These are phyloP conservation scores for Eurystomus gularis DNA, from an alignment of 2,113 vertebrate genomes.

Conservation along the genomic window DNA sequence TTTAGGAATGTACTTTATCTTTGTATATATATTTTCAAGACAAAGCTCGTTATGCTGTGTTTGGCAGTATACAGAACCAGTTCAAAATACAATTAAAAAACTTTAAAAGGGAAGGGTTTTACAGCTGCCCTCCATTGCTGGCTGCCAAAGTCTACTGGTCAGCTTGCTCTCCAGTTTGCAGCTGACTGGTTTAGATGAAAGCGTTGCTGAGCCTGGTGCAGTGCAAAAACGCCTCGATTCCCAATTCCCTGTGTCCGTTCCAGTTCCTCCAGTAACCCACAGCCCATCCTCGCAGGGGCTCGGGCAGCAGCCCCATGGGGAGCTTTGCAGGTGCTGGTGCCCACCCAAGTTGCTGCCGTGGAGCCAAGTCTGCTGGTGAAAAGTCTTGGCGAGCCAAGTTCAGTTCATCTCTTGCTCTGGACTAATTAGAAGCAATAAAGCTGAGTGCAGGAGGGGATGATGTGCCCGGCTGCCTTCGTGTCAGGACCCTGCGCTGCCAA, in stretches of 20 bases:
- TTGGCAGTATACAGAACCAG: background rate
- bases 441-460: background rate
- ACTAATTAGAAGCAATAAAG: conserved; percentile 1
- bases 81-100: background rate
- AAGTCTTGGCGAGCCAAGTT: background rate
- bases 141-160: background rate
- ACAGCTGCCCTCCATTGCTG: background rate
- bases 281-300: background rate
- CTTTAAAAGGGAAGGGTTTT: background rate
- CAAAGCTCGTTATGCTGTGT: background rate
- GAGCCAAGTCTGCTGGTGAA: background rate
- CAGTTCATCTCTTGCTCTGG: background rate
- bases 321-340: conserved; percentile 20
- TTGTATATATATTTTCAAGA: background rate
- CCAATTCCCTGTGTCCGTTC: background rate
- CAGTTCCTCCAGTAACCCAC: background rate
- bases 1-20: background rate
- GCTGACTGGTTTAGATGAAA: background rate
- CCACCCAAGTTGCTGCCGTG: background rate
- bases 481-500: background rate
- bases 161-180: background rate
- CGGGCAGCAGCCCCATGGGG: background rate
- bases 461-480: background rate
- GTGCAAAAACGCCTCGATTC: background rate
- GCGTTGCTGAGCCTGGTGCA: background rate